A percentile compares a stretch with the other conserved stretches of the same genome.
Conservation (phyloP, 1,140 invertebrate genomes). For the Leptinotarsa texana region DNA sequence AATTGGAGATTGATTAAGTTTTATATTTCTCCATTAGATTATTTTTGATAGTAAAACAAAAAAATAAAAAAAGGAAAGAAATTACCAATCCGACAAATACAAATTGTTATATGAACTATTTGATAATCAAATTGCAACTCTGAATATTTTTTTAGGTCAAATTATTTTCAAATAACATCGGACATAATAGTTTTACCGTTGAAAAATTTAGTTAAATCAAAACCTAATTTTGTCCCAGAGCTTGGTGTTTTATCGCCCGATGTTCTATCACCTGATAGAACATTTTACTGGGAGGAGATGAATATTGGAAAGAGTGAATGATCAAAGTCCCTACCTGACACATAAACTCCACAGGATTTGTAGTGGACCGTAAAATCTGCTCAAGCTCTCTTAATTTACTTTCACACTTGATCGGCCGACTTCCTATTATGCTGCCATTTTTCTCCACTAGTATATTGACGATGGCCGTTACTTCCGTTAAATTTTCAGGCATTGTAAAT, state of each 20-base stretch:
- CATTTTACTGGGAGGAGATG: too few relatives aligned
- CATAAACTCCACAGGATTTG: slow-evolving; percentile 84
- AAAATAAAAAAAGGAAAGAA: too few relatives aligned
- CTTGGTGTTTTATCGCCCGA: background rate
- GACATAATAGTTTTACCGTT: too few relatives aligned
- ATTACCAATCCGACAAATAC: too few relatives aligned
- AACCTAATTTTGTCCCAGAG: background rate
- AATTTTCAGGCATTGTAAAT: slow-evolving; percentile 75
- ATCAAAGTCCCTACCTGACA: slow-evolving; percentile 67
- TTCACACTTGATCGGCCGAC: slow-evolving; percentile 82
- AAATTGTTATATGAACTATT: too few relatives aligned
- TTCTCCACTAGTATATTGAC: slow-evolving; percentile 78
- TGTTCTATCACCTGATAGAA: background rate
- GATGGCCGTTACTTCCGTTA: slow-evolving; percentile 80
- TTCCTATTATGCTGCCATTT: slow-evolving; percentile 76
- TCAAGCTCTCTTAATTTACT: slow-evolving; percentile 80
- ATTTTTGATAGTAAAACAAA: too few relatives aligned
- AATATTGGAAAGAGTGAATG: background rate
- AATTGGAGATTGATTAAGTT: too few relatives aligned
- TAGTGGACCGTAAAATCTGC: slow-evolving; percentile 73
- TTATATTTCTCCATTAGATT: too few relatives aligned
- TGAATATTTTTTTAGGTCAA: too few relatives aligned
- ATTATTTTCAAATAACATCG: too few relatives aligned
- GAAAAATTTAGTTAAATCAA: too few relatives aligned
- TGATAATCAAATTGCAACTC: too few relatives aligned